A percentile compares a stretch with the other conserved stretches of the same genome.
Evolutionary conservation across 1,140 invertebrate species (phyloP).

Genomic region (Phthorimaea operculella): DNA sequence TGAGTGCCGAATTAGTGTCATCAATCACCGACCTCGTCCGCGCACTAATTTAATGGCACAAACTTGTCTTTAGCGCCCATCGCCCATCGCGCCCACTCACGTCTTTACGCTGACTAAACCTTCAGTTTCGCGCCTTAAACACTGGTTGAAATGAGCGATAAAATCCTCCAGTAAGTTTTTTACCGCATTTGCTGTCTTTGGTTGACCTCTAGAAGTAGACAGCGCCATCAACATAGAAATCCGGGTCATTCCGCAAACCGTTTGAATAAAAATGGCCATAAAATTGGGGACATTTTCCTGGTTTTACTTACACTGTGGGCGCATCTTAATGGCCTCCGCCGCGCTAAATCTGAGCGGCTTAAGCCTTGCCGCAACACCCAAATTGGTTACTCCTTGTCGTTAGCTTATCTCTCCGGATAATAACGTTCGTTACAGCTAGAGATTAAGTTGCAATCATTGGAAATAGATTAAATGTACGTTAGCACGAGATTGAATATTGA

Average conservation of each 20-base stretch:
- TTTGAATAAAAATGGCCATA: conserved; percentile 28
- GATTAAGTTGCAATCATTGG: not conserved
- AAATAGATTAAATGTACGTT: not conserved
- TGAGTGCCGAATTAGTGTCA: conserved; percentile 50
- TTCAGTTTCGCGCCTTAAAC: conserved; percentile 14
- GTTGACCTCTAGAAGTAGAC: not conserved
- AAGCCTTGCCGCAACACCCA: conserved; percentile 26
- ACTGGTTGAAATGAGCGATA: conserved; percentile 9
- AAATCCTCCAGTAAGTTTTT: not conserved
- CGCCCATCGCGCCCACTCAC: not conserved
- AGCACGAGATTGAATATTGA: not conserved
- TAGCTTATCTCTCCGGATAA: conserved; percentile 26
- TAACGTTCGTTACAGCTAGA: conserved; percentile 10
- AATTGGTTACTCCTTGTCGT: conserved; percentile 32
- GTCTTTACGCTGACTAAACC: conserved; percentile 4
- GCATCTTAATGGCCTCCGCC: conserved; percentile 27
- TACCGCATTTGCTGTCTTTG: too few relatives aligned
- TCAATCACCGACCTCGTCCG: conserved; percentile 42
- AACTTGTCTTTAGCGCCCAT: conserved; percentile 22
- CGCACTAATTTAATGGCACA: conserved; percentile 40
- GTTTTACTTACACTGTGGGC: conserved; percentile 23
- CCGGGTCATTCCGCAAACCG: conserved; percentile 7
- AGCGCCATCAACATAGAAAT: conserved; percentile 9
- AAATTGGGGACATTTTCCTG: conserved; percentile 22
- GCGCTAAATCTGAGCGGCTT: conserved; percentile 31